These are phyloP conservation scores for Drosophila subobscura DNA, from an alignment of 1,140 invertebrate genomes.

Conservation along the genomic window DNA sequence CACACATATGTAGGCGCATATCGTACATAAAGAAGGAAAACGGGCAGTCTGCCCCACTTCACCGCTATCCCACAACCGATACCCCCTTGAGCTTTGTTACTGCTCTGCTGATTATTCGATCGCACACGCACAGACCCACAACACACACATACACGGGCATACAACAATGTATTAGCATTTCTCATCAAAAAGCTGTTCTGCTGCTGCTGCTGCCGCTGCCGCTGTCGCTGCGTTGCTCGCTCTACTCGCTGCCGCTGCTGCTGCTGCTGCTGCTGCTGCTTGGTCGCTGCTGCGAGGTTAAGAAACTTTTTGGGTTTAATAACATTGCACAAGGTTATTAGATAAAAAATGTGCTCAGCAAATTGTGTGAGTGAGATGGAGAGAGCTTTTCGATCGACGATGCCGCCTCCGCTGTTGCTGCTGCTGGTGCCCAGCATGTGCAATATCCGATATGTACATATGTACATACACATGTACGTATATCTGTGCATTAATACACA, in stretches of 20 bases:
- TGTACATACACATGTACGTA: too few relatives aligned
- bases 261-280: constrained; percentile 24
- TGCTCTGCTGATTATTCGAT: constrained; percentile 46
- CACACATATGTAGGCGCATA: constrained; percentile 7
- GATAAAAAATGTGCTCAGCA: constrained; percentile 79
- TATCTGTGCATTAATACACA: too few relatives aligned
- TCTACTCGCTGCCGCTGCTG: constrained; percentile 9
- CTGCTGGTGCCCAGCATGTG: too few relatives aligned
- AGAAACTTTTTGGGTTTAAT: constrained; percentile 84
- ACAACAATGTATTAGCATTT: constrained; percentile 68
- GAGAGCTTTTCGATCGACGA: background rate
- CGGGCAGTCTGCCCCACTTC: background rate
- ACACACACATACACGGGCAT: constrained; percentile 9
- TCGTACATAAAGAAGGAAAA: background rate
- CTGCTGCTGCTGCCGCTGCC: constrained; percentile 20
- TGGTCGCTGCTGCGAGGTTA: constrained; percentile 64
- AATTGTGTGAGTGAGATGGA: constrained; percentile 16
- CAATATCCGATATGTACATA: too few relatives aligned
- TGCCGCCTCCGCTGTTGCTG: too few relatives aligned
- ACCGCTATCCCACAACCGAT: background rate
- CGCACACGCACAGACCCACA: constrained; percentile 15
- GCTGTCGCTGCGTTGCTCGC: constrained; percentile 18
- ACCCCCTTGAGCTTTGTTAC: constrained; percentile 38
- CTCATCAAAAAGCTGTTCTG: constrained; percentile 55
- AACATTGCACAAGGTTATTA: constrained; percentile 84